phyloP scores from a whole-genome alignment of 2,113 vertebrate genomes.

The Hepsetus odoe region DNA sequence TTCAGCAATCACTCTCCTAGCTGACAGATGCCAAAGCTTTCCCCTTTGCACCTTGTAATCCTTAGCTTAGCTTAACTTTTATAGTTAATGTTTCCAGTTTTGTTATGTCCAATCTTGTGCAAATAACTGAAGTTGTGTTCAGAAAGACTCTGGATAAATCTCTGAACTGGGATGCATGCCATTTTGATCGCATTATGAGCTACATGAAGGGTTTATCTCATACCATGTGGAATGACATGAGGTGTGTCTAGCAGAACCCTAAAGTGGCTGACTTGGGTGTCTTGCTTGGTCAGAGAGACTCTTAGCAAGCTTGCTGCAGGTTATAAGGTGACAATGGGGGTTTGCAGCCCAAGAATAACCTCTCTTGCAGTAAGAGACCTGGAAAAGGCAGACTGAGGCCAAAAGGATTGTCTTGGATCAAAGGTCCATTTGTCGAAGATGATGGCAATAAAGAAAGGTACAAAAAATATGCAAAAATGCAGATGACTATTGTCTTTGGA shows the following conservation, averaged over 20 bases:
- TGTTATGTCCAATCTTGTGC: background rate
- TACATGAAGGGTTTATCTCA: background rate
- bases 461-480: background rate
- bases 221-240: background rate
- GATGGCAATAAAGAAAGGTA: background rate
- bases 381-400: conserved; percentile 7
- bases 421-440: background rate
- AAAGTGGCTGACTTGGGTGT: background rate
- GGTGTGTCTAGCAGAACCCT: background rate
- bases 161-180: conserved; percentile 1
- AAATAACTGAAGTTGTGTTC: conserved; percentile 50
- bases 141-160: conserved; percentile 39
- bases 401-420: conserved; percentile 17
- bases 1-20: background rate
- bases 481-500: background rate
- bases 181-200: conserved; percentile 31
- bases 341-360: background rate
- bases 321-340: background rate
- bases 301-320: background rate
- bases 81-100: background rate
- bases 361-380: background rate
- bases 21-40: background rate
- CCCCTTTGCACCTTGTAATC: conserved; percentile 14
- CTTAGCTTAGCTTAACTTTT: background rate
- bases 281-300: background rate